Evolutionary conservation across 2,797 vertebrate genomes (phyloP), one percentile per base, ranked within the genome.

Genomic region (Anguilla marmorata): DNA sequence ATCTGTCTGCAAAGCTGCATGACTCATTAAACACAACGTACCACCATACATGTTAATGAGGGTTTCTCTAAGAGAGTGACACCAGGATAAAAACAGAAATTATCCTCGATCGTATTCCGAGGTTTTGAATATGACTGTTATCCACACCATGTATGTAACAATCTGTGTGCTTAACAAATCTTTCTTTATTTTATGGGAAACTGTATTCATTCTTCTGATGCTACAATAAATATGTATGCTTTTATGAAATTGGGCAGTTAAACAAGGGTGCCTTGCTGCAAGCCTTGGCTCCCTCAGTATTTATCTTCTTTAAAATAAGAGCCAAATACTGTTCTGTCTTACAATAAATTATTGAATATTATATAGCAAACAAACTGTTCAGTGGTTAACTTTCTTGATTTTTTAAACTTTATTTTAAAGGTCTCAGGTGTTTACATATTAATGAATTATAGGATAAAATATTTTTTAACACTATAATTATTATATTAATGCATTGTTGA

Each of bases 1-100:
- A 76, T 37, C 72, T 14, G 72, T 76, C 72, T 21, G 30, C 72
- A 14, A 76, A 76, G 72, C 72, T 76, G 30, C 72, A 76, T 76
- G 72, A 76, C n/a, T 72, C 66, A 72, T 41, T 37, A 76, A 76
- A 19, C 72, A 41, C 14, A 41, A 76, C 66, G 30, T 72, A 72
- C 33, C 33, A 41, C 72, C 33, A 30, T 12, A 19, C 72, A 76
- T 37, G 72, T 37, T 41, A 33, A 16, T 76, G 30, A 16, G 33
- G 30, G 30, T 76, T 41, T 37, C 14, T 12, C 14, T 12, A 37
- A 41, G 2, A 19, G 19, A 76, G 30, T 30, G 72, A 76, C 7
- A 30, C n/a, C 30, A 41, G 3, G 33, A 76, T 3, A 4, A 74
- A 76, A 76, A 37, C n/a, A 76, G 72, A 76, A 76, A 12, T 76